These are phyloP conservation scores for Brachyptera putata DNA, from an alignment of 2,888 invertebrate species.

Conservation along the genomic window DNA sequence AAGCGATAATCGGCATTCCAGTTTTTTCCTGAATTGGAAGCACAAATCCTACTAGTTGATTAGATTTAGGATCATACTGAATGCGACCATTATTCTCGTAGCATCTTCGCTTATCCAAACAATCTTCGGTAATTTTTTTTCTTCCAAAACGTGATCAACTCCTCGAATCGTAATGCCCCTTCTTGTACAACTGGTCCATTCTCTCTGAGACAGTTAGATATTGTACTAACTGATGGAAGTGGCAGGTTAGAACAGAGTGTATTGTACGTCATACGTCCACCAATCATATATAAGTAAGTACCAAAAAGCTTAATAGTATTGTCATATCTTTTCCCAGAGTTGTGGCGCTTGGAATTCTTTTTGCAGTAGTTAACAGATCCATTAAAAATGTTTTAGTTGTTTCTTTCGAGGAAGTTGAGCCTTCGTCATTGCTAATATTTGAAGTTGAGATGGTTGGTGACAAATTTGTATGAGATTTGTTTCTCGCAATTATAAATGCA, in stretches of 20 bases:
- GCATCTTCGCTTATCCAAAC: conserved; percentile 22
- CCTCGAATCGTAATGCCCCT: conserved; percentile 3
- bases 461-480: not conserved
- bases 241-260: not conserved
- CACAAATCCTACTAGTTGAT: conserved; percentile 17
- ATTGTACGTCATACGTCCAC: not conserved
- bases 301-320: not conserved
- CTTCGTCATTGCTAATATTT: too few species aligned
- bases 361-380: not conserved
- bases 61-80: not conserved
- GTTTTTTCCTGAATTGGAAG: not conserved
- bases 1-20: not conserved
- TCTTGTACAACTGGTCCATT: conserved; percentile 1
- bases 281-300: not conserved
- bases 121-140: not conserved
- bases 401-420: not conserved
- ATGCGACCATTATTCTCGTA: conserved; percentile 6
- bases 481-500: not conserved
- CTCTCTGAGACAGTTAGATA: not conserved
- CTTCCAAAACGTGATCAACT: conserved; percentile 3
- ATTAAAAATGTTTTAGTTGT: not conserved
- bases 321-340: not conserved
- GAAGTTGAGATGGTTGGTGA: not conserved
- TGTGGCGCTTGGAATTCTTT: not conserved
- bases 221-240: not conserved